phyloP scores from a whole-genome alignment of 2,113 vertebrate genomes.

The Galbula dea region DNA sequence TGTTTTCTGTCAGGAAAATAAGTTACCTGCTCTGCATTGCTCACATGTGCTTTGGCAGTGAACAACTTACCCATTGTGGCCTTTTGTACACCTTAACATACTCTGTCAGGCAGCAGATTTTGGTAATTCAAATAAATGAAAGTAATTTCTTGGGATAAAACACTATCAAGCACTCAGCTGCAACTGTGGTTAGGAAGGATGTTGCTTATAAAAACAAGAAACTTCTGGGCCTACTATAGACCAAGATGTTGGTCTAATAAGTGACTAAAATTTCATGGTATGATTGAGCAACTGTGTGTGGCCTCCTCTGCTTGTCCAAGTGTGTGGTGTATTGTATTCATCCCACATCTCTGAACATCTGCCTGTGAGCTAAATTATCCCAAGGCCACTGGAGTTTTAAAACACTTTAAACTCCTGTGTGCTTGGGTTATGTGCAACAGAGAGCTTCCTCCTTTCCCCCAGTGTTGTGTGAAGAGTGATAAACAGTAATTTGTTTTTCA shows the following conservation, averaged over 20 bases:
- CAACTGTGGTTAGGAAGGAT: neutral
- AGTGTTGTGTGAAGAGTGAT: constrained; percentile 29
- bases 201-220: neutral
- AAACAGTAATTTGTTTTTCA: constrained; percentile 47
- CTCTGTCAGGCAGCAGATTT: neutral
- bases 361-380: constrained; percentile 1
- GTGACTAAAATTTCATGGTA: neutral
- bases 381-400: neutral
- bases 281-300: neutral
- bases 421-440: neutral
- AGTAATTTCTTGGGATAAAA: neutral
- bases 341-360: neutral
- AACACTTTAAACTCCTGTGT: neutral
- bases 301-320: neutral
- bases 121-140: constrained; percentile 24
- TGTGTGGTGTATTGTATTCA: neutral
- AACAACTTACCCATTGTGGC: neutral
- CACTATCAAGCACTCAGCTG: neutral
- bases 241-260: neutral
- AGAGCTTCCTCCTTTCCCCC: neutral
- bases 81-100: constrained; percentile 9
- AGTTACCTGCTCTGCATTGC: neutral
- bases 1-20: constrained; percentile 36
- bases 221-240: neutral
- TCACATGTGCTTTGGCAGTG: neutral